phyloP scores from a whole-genome alignment of 2,888 invertebrate genomes.

The Cordilura impudica region DNA sequence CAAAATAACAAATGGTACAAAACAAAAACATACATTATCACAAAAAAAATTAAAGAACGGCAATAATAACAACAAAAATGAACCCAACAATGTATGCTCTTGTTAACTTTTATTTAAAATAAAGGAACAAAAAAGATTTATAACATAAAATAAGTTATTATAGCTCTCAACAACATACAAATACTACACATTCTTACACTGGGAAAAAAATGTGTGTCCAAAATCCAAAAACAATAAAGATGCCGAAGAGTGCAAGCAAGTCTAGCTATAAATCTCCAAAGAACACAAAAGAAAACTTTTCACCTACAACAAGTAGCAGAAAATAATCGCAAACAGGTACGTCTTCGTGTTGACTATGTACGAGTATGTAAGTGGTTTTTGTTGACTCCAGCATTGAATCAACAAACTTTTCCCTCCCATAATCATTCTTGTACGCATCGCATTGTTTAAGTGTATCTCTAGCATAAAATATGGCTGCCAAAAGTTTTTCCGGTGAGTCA shows the following conservation, averaged over 20 bases:
- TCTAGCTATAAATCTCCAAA: too few relatives aligned
- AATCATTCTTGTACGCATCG: too few relatives aligned
- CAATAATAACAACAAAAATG: constrained; percentile 2
- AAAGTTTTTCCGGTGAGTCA: constrained; percentile 54
- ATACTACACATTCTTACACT: not conserved
- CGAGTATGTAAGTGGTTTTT: too few relatives aligned
- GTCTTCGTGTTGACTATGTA: too few relatives aligned
- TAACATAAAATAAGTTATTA: constrained; percentile 35
- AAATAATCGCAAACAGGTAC: too few relatives aligned
- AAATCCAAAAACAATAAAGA: too few relatives aligned
- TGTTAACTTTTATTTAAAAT: not conserved
- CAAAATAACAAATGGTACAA: constrained; percentile 35
- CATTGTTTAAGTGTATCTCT: constrained; percentile 27
- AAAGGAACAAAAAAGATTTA: constrained; percentile 29
- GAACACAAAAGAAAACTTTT: too few relatives aligned
- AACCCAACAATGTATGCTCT: not conserved
- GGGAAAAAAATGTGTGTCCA: not conserved
- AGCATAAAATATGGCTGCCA: constrained; percentile 60
- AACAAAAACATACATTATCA: constrained; percentile 35
- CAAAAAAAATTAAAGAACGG: constrained; percentile 7
- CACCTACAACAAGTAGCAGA: too few relatives aligned
- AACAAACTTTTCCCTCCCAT: constrained; percentile 4
- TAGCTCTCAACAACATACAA: not conserved
- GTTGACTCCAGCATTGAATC: too few relatives aligned
- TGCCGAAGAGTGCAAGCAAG: too few relatives aligned